Conservation (phyloP, 30 jellyfish, hydroid and myxozoan genomes). For the Chironex yamaguchii region DNA sequence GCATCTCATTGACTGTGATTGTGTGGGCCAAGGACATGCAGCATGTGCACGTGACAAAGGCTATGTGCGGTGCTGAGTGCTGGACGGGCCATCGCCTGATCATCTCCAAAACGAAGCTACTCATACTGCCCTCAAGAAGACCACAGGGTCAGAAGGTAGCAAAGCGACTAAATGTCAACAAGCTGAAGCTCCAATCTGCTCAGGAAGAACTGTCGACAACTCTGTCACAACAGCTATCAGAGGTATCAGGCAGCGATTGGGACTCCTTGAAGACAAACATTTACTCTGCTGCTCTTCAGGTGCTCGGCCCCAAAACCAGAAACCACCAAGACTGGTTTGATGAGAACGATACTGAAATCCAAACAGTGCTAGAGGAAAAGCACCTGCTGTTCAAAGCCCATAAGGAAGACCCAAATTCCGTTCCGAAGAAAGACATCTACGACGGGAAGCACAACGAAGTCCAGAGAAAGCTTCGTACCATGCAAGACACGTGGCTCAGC, state of each 20-base stretch:
- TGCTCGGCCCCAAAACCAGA: too few relatives aligned
- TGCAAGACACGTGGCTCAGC: slow-evolving; percentile 22
- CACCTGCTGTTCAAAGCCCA: neutral
- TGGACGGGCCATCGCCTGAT: slow-evolving; percentile 41
- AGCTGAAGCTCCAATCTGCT: too few relatives aligned
- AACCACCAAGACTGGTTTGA: too few relatives aligned
- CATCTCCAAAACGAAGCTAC: neutral
- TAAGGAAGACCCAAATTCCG: neutral
- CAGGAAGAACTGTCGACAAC: too few relatives aligned
- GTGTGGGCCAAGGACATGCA: neutral
- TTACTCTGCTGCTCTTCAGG: too few relatives aligned
- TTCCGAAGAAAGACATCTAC: neutral
- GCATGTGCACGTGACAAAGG: neutral
- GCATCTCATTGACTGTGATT: slow-evolving; percentile 49
- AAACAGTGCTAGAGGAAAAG: too few relatives aligned
- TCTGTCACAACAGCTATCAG: too few relatives aligned
- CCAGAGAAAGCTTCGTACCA: neutral
- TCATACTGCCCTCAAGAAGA: neutral
- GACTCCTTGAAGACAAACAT: too few relatives aligned
- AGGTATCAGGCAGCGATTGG: too few relatives aligned
- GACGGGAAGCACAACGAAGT: neutral
- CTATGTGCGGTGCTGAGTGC: slow-evolving; percentile 40
- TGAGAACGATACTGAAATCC: too few relatives aligned
- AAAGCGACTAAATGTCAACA: neutral
- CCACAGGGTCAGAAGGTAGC: slow-evolving; percentile 6